A percentile compares a stretch with the other conserved stretches of the same genome.
These are phyloP conservation scores for Marmota monax DNA, from an alignment of 2,113 vertebrate species.

Conservation along the genomic window DNA sequence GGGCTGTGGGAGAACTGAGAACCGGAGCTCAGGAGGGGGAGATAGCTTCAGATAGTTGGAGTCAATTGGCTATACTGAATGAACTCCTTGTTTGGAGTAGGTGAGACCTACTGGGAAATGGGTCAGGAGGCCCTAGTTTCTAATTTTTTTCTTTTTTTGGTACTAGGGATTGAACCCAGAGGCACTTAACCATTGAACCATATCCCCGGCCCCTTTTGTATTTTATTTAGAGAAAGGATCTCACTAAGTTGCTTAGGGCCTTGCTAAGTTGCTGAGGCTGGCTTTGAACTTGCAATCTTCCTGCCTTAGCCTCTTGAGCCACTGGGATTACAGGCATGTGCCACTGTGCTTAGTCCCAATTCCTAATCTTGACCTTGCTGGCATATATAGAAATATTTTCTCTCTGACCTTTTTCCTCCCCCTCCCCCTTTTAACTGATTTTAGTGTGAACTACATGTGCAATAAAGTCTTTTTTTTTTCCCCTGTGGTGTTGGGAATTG, in stretches of 20 bases:
- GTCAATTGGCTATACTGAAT: neutral
- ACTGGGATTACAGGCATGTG: too few relatives aligned
- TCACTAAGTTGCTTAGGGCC: too few relatives aligned
- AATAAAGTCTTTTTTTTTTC: neutral
- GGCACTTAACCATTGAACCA: too few relatives aligned
- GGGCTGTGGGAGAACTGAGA: neutral
- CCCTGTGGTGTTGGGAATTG: too few relatives aligned
- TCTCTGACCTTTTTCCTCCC: neutral
- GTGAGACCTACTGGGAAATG: neutral
- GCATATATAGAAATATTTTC: neutral
- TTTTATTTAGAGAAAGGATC: too few relatives aligned
- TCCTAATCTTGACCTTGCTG: neutral
- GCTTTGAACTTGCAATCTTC: too few relatives aligned
- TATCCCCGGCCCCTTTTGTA: too few relatives aligned
- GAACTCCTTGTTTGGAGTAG: neutral
- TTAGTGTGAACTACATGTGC: neutral
- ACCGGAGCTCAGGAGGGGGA: neutral
- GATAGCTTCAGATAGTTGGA: neutral
- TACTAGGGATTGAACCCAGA: too few relatives aligned
- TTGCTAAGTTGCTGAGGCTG: too few relatives aligned
- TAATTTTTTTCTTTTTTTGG: too few relatives aligned
- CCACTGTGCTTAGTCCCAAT: neutral
- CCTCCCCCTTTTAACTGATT: neutral
- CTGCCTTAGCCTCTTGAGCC: too few relatives aligned
- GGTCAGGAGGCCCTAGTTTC: neutral